Base-by-base conservation (phyloP, 2,888 invertebrate species). In the Amphiduros pacificus region DNA sequence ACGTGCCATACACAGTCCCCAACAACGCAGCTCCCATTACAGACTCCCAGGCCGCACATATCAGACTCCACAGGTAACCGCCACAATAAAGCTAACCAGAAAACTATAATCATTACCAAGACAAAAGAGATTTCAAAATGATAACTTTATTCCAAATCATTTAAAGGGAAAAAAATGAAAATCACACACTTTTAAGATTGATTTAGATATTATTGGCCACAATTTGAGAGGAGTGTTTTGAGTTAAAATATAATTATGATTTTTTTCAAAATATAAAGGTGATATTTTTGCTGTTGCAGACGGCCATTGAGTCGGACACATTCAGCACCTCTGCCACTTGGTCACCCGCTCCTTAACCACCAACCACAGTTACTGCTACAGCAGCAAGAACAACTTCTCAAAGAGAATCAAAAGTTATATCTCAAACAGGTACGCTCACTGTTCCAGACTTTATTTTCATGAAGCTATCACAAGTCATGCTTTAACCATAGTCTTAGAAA, bases 261-360 rank as follows among this genome's bases (percentile, higher is more conserved):
- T n/a, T n/a, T n/a, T n/a, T n/a, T n/a, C n/a, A n/a, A n/a, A n/a
- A n/a, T n/a, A n/a, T n/a, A n/a, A n/a, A n/a, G n/a, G n/a, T n/a
- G n/a, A n/a, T n/a, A n/a, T n/a, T 27, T 40, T 14, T 22, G 2
- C 27, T 56, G 24, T 17, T 56, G 41, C 36, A 44, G 58, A 22
- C 85, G 93, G 56, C 93, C 93, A 32, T 86, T 94, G 73, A 93
- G 94, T 63, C 89, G 96, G 78, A 96, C 96, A 62, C 95, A 96
- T 84, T 95, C 95, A 51, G 95, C 95, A 2, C 94, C 94, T 1
- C 84, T 94, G 72, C 93, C 93, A 28, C 85, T 95, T 60, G 94
- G 94, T 1, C 93, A 94, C 84, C 93, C 94, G 27, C 89, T 92
- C 87, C 87, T 94, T 60, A 83, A 83, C 68, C 84, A 83, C n/a